Evolutionary conservation across 2,113 vertebrate genomes (phyloP), one percentile per base, ranked within the genome.

Genomic region (Gymnarchus niloticus): DNA sequence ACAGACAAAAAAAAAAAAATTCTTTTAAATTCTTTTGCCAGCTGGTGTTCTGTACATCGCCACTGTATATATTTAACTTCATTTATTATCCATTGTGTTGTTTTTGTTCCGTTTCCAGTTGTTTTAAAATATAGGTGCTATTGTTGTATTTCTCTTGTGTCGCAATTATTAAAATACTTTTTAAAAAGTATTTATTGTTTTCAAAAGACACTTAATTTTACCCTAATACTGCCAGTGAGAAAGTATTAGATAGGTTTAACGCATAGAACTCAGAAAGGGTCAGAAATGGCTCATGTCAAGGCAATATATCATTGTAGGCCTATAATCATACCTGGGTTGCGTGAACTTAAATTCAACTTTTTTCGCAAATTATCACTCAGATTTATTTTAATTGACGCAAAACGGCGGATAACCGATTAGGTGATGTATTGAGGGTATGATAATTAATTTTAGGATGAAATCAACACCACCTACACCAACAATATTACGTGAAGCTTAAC

Each of bases 11-110:
- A 73, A 17, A 37, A 37, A 37, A 73, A 37, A 19, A 41, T 89
- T 87, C 85, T 0, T 89, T 88, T 52, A 86, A 93, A 92, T 92
- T 86, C 92, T 93, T 91, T 93, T 93, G 95, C 93, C 94, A 94
- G 94, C 95, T 95, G 94, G 92, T 88, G 95, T 92, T 94, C 92
- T 92, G 93, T 78, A 48, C 21, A 46, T 77, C 19, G 14, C 3
- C 44, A 23, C 44, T 21, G 21, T 6, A 78, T 54, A 73, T 41
- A 19, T 73, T 73, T 73, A 37, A 37, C 7, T 73, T 54, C 12
- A 1, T 73, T 3, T 73, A 28, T 7, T 1, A 37, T 73, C 14
- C 41, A 41, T 41, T 73, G 33, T 41, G 41, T 41, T 19, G 19
- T 19, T 73, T 73, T 17, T 41, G 1, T 73, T 41, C 41, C 65